Evolutionary conservation across 1,140 invertebrate genomes (phyloP).

Genomic region (Orchestia grillus): DNA sequence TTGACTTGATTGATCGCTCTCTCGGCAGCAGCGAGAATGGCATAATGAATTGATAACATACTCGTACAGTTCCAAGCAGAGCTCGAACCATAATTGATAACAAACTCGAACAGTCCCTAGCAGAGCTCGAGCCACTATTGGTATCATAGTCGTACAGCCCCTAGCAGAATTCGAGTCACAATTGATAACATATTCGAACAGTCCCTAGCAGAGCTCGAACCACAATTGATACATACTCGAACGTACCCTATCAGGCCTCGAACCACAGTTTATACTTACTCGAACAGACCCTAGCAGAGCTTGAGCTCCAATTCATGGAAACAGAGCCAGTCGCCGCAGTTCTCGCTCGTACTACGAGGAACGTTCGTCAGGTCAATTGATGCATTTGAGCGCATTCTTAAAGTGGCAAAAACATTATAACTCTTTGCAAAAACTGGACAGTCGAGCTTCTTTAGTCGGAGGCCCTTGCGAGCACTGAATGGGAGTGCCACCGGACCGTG

Average conservation of each 20-base stretch:
- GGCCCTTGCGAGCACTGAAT: neutral
- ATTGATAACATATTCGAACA: neutral
- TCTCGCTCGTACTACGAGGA: neutral
- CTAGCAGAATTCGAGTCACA: neutral
- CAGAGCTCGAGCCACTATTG: neutral
- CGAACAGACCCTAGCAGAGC: neutral
- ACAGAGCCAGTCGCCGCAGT: neutral
- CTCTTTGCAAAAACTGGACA: neutral
- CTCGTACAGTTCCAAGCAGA: neutral
- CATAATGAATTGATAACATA: neutral
- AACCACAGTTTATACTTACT: neutral
- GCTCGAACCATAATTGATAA: neutral
- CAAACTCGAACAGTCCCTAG: no score
- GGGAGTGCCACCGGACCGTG: neutral
- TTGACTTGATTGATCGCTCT: neutral
- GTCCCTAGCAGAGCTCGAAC: neutral
- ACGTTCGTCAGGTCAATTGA: constrained; percentile 9
- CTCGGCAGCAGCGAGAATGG: neutral
- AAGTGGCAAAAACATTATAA: constrained; percentile 15
- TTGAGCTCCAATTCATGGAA: neutral
- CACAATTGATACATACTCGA: neutral
- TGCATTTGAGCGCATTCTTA: constrained; percentile 35
- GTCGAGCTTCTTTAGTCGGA: neutral
- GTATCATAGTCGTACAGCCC: neutral
- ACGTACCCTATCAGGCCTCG: neutral